Evolutionary conservation across 2,888 invertebrate species (phyloP), one percentile per base, ranked within the genome.

Genomic region (Nineta flava): DNA sequence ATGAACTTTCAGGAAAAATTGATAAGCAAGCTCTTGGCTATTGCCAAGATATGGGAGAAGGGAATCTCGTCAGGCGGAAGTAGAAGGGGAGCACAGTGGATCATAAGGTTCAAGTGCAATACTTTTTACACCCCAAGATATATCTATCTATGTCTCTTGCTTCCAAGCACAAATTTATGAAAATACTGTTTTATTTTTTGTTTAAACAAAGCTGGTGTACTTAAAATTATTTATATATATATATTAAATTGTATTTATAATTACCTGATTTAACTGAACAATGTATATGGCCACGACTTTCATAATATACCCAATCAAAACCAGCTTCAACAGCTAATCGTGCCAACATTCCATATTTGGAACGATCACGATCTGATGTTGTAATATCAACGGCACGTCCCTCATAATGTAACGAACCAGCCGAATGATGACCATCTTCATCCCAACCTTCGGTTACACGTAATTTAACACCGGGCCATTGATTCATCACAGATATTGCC

Each of bases 241-340:
- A 41, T 9, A 42, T 15, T 6, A 42, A 15, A 21, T n/a, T 3
- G 17, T 4, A 13, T 21, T 17, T 46, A 55, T 58, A 65, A 74
- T 70, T 75, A 96, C 96, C 95, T 77, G 95, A 92, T 73, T 93
- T 94, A 55, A 95, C 95, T 53, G 94, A 94, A 70, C 93, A 94
- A 71, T 96, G 95, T 61, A 96, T 93, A 67, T 95, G 91, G 13
- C 87, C 83, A 57, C 92, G 77, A 65, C 90, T 88, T 69, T 94
- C 93, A 66, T 94, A 96, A 73, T 87, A 93, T 54, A 96, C 96
- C 94, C 94, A 96, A 74, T 96, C 95, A 76, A 96, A 96, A 61
- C 95, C 95, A 21, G 95, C 94, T 68, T 95, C 93, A 52, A 93
- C 91, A 1, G 96, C 96, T 50, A 96, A 76, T 53, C 95, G 73